Evolutionary conservation across 2,888 invertebrate genomes (phyloP).

Genomic region (Harpagoxenus sublaevis): DNA sequence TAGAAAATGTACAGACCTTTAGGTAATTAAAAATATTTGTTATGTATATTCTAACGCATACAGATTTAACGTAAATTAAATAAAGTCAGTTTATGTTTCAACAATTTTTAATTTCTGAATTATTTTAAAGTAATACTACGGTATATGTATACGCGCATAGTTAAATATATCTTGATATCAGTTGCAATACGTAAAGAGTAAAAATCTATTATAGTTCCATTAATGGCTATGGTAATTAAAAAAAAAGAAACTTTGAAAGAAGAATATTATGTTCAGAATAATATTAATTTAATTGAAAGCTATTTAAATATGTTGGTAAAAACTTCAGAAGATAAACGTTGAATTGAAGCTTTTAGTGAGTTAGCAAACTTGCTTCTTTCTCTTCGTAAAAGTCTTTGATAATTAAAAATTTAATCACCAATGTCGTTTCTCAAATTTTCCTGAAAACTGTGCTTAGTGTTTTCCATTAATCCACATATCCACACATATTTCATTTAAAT

Average conservation of each 20-base stretch:
- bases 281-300: not conserved
- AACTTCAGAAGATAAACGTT: not conserved
- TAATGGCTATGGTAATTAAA: not conserved
- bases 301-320: not conserved
- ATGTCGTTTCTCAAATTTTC: not conserved
- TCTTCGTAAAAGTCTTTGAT: not conserved
- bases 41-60: not conserved
- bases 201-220: not conserved
- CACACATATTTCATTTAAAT: not conserved
- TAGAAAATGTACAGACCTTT: not conserved
- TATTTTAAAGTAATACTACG: not conserved
- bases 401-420: conserved; percentile 4
- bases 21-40: not conserved
- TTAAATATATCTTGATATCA: not conserved
- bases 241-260: not conserved
- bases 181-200: not conserved
- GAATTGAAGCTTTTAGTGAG: not conserved
- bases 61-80: not conserved
- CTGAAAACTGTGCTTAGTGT: not conserved
- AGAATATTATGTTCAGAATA: not conserved
- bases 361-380: not conserved
- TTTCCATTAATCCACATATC: conserved; percentile 7
- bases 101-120: not conserved
- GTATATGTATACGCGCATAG: not conserved
- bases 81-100: not conserved